Evolutionary conservation across 2,888 invertebrate genomes (phyloP).

Genomic region (Brachypterus glaber): DNA sequence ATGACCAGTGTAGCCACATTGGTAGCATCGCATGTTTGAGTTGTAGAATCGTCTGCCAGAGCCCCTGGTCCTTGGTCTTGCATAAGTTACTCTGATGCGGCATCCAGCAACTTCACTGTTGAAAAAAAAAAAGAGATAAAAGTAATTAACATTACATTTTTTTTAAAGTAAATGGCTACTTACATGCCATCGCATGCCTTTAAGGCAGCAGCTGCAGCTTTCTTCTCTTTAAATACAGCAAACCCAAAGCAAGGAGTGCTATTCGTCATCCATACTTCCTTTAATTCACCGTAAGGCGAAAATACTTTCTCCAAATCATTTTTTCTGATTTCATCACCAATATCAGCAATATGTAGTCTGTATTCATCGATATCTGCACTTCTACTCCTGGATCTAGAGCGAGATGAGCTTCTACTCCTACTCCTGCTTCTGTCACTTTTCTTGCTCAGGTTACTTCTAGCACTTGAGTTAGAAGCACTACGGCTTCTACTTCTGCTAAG

Average conservation of each 20-base stretch:
- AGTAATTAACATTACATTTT: not conserved
- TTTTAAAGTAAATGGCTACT: conserved; percentile 24
- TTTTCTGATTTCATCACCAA: conserved; percentile 45
- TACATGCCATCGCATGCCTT: conserved; percentile 44
- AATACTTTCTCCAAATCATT: conserved; percentile 46
- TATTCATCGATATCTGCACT: conserved; percentile 39
- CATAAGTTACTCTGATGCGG: conserved; percentile 46
- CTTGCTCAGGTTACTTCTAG: conserved; percentile 14
- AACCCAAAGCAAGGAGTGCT: conserved; percentile 54
- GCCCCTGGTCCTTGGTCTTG: conserved; percentile 44
- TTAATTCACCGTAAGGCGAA: conserved; percentile 44
- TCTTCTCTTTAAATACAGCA: conserved; percentile 47
- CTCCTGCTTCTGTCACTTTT: conserved; percentile 26
- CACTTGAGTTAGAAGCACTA: not conserved
- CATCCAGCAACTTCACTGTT: conserved; percentile 45
- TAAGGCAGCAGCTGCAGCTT: conserved; percentile 43
- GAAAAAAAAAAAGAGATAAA: conserved; percentile 18
- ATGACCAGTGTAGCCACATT: conserved; percentile 49
- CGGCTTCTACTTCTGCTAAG: not conserved
- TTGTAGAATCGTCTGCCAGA: conserved; percentile 44
- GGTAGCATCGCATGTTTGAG: conserved; percentile 48
- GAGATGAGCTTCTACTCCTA: conserved; percentile 28
- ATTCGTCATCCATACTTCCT: conserved; percentile 50
- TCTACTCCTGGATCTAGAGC: conserved; percentile 37
- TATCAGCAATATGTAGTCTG: conserved; percentile 46